These are phyloP conservation scores for Drosophila chauvacae DNA, from an alignment of 1,140 invertebrate genomes.

Conservation along the genomic window DNA sequence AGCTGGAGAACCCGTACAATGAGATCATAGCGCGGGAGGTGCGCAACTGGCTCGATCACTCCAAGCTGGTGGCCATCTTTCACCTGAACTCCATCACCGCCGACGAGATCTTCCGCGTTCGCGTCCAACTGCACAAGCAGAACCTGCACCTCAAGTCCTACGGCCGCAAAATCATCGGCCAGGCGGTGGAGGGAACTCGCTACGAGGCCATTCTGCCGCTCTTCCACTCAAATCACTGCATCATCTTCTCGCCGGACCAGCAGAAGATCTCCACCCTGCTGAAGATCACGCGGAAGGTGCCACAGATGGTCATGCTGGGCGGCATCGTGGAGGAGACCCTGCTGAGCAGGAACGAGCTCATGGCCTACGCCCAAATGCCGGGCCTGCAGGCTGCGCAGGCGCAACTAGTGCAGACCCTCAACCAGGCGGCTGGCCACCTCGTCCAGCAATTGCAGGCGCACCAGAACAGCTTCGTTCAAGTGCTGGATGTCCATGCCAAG, in stretches of 20 bases:
- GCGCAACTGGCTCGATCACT: slow-evolving; percentile 88
- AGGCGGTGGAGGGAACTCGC: slow-evolving; percentile 87
- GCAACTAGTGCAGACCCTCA: slow-evolving; percentile 88
- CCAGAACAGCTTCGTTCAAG: slow-evolving; percentile 88
- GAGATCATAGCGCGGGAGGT: slow-evolving; percentile 89
- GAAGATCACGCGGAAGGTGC: slow-evolving; percentile 87
- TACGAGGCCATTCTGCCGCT: slow-evolving; percentile 87
- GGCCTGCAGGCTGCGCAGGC: slow-evolving; percentile 87
- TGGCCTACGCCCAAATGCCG: slow-evolving; percentile 87
- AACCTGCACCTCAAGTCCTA: slow-evolving; percentile 89
- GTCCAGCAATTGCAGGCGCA: slow-evolving; percentile 88
- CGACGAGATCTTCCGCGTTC: slow-evolving; percentile 87
- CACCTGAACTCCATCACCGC: slow-evolving; percentile 89
- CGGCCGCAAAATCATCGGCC: slow-evolving; percentile 86
- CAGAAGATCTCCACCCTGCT: slow-evolving; percentile 86
- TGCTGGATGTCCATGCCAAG: slow-evolving; percentile 86
- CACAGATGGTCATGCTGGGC: slow-evolving; percentile 88
- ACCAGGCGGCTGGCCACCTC: slow-evolving; percentile 87
- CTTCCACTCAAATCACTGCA: slow-evolving; percentile 86
- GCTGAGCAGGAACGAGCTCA: slow-evolving; percentile 88
- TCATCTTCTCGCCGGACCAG: slow-evolving; percentile 87
- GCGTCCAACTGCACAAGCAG: slow-evolving; percentile 86
- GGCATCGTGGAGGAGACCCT: slow-evolving; percentile 88
- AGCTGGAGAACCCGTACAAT: slow-evolving; percentile 88
- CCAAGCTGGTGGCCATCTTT: slow-evolving; percentile 89